Evolutionary conservation across 2,113 vertebrate genomes (phyloP).

Genomic region (Vireo altiloquus): DNA sequence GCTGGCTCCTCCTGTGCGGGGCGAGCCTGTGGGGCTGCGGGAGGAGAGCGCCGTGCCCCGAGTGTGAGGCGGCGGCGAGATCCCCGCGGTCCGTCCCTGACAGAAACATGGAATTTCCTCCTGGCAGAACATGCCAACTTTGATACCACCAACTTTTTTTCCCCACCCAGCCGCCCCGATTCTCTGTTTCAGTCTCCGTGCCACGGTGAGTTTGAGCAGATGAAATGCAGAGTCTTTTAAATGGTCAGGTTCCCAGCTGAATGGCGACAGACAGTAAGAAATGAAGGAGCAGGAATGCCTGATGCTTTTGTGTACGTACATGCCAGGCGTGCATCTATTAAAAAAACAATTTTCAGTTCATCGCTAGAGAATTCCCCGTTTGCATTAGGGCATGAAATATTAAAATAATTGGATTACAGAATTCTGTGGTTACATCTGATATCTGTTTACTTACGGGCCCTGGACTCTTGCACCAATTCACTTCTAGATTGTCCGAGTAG

Average conservation of each 20-base stretch:
- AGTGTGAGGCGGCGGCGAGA: not conserved
- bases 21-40: not conserved
- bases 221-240: fast-evolving
- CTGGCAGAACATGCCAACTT: not conserved
- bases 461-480: not conserved
- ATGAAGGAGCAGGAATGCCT: not conserved
- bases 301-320: not conserved
- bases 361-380: not conserved
- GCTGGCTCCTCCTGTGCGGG: not conserved
- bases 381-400: not conserved
- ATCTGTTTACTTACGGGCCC: not conserved
- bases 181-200: not conserved
- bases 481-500: not conserved
- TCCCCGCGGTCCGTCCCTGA: not conserved
- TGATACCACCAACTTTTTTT: not conserved
- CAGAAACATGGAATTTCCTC: not conserved
- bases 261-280: not conserved
- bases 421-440: not conserved
- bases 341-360: not conserved
- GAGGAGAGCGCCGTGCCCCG: not conserved
- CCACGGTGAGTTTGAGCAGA: not conserved
- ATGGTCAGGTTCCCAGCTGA: not conserved
- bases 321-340: not conserved
- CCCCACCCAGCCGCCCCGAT: not conserved
- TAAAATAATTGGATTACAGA: not conserved